phyloP scores from a whole-genome alignment of 2,888 invertebrate species.

The Apamea monoglypha region DNA sequence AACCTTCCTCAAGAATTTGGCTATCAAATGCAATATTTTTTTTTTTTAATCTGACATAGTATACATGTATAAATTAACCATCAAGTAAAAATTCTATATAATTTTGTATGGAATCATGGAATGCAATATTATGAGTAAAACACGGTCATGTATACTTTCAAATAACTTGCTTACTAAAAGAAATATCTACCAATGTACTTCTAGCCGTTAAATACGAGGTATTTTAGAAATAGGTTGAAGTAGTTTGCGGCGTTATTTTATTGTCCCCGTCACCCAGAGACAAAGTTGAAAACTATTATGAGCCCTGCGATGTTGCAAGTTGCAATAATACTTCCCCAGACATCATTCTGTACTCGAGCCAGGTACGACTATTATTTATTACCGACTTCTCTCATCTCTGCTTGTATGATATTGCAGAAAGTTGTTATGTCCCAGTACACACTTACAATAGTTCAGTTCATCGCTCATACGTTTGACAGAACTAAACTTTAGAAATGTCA shows the following conservation, averaged over 20 bases:
- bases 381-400: not conserved
- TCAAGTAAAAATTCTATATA: not conserved
- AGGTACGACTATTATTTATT: not conserved
- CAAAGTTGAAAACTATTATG: not conserved
- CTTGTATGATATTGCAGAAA: not conserved
- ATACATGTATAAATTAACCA: too few species aligned
- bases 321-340: not conserved
- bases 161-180: not conserved
- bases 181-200: not conserved
- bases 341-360: not conserved
- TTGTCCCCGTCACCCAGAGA: not conserved
- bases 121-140: not conserved
- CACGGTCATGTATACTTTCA: not conserved
- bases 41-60: too few species aligned
- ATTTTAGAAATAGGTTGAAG: not conserved
- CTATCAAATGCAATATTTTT: too few species aligned
- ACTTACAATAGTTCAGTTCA: not conserved
- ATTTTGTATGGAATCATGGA: constrained; percentile 7
- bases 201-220: not conserved
- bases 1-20: too few species aligned
- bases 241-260: not conserved
- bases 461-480: not conserved
- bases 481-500: not conserved
- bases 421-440: not conserved
- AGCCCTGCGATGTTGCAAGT: not conserved